Percentiles rank a stretch among this genome's conserved stretches.
Evolutionary conservation across 1,140 invertebrate species (phyloP).

Genomic region (Drosophila kurseongensis): DNA sequence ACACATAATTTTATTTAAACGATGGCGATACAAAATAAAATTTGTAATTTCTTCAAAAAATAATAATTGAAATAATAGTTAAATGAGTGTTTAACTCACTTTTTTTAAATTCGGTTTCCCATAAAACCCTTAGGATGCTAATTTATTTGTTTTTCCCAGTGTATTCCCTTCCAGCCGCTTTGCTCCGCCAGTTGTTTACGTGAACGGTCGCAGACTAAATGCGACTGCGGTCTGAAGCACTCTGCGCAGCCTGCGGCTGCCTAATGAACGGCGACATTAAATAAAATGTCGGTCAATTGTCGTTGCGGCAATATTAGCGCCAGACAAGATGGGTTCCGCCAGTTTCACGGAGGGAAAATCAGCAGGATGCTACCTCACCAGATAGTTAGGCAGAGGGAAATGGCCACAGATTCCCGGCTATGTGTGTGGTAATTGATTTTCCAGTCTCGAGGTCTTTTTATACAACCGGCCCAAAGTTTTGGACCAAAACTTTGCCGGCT

Average conservation of each 20-base stretch:
- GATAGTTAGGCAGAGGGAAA: constrained; percentile 3
- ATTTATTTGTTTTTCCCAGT: not conserved
- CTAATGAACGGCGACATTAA: constrained; percentile 81
- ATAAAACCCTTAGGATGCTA: too few relatives aligned
- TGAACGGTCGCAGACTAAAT: constrained; percentile 49
- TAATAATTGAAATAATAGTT: too few relatives aligned
- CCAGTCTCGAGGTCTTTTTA: constrained; percentile 32
- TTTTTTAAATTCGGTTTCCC: too few relatives aligned
- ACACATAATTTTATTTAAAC: too few relatives aligned
- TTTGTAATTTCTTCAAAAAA: too few relatives aligned
- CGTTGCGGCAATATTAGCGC: constrained; percentile 65
- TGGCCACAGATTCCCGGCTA: constrained; percentile 23
- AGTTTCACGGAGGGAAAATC: constrained; percentile 1
- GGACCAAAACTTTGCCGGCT: constrained; percentile 41
- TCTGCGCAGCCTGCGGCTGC: constrained; percentile 51
- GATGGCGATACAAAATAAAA: too few relatives aligned
- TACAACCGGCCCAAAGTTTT: constrained; percentile 19
- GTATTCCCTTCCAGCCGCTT: constrained; percentile 12
- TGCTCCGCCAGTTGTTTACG: constrained; percentile 38
- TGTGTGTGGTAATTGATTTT: constrained; percentile 78
- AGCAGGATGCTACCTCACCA: not conserved
- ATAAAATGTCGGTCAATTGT: constrained; percentile 82
- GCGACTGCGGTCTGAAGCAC: constrained; percentile 50
- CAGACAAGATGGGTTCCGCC: constrained; percentile 53
- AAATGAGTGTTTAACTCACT: too few relatives aligned